phyloP scores from a whole-genome alignment of 2,113 vertebrate genomes.

The Varanus salvator region DNA sequence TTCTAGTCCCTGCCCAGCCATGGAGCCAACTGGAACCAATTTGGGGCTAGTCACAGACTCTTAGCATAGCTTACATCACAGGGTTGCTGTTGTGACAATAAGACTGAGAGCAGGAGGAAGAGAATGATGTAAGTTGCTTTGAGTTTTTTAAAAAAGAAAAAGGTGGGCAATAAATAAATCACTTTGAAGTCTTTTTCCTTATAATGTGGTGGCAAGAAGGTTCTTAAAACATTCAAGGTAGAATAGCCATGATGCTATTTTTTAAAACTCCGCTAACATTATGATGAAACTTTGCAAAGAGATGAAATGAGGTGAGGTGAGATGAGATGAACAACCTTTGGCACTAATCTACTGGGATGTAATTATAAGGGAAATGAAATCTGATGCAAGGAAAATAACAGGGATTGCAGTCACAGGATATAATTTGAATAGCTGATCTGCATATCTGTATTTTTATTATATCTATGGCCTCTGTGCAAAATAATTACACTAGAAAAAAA shows the following conservation, averaged over 20 bases:
- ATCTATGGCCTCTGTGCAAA: constrained; percentile 33
- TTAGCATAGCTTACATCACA: too few species aligned
- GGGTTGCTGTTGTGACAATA: too few species aligned
- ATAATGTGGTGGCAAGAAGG: not conserved
- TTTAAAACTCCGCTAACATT: not conserved
- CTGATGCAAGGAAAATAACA: constrained; percentile 22
- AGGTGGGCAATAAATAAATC: not conserved
- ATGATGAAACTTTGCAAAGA: not conserved
- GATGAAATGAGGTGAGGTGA: constrained; percentile 6
- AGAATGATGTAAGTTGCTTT: too few species aligned
- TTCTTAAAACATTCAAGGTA: not conserved
- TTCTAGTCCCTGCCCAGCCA: too few species aligned
- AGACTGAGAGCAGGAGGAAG: too few species aligned
- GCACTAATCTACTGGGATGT: constrained; percentile 35
- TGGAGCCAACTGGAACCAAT: too few species aligned
- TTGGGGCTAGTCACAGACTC: too few species aligned
- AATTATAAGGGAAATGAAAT: constrained; percentile 46
- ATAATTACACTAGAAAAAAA: constrained; percentile 1
- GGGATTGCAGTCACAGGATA: constrained; percentile 19
- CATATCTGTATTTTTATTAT: constrained; percentile 42
- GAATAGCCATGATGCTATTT: not conserved
- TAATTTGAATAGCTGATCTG: constrained; percentile 18
- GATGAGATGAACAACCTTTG: constrained; percentile 15
- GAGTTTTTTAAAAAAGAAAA: too few species aligned
- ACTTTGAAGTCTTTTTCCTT: too few species aligned